These are phyloP conservation scores for Vesta saturnalis DNA, from an alignment of 2,888 invertebrate genomes.

Conservation along the genomic window DNA sequence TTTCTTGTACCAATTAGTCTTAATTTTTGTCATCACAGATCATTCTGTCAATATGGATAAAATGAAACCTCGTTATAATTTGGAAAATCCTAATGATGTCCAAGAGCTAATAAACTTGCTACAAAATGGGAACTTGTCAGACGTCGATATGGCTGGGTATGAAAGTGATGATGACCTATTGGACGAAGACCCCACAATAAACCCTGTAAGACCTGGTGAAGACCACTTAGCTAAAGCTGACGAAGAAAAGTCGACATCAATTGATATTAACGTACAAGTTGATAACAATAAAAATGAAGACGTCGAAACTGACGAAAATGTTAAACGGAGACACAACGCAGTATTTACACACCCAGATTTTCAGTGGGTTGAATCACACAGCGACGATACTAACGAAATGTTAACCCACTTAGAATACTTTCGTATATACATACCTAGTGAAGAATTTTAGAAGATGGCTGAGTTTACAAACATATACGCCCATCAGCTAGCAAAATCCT, in stretches of 20 bases:
- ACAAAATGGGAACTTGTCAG: background rate
- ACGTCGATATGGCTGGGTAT: background rate
- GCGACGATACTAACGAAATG: background rate
- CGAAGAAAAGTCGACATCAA: background rate
- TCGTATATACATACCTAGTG: background rate
- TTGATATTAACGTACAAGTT: background rate
- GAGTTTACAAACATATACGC: background rate
- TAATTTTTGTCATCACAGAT: background rate
- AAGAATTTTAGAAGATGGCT: background rate
- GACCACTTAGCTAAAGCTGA: background rate
- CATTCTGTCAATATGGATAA: background rate
- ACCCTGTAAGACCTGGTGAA: background rate
- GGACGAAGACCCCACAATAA: background rate
- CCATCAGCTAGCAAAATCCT: too few species aligned
- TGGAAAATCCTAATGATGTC: background rate
- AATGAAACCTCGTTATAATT: background rate
- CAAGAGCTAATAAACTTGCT: background rate
- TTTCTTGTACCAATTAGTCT: background rate
- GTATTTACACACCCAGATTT: background rate
- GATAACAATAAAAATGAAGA: background rate
- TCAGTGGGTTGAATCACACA: background rate
- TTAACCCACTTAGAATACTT: background rate
- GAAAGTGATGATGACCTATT: background rate
- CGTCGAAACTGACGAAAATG: background rate
- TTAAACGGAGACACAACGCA: background rate